Evolutionary conservation across 2,888 invertebrate species (phyloP), one percentile per base, ranked within the genome.

Genomic region (Epsilonema sp.): DNA sequence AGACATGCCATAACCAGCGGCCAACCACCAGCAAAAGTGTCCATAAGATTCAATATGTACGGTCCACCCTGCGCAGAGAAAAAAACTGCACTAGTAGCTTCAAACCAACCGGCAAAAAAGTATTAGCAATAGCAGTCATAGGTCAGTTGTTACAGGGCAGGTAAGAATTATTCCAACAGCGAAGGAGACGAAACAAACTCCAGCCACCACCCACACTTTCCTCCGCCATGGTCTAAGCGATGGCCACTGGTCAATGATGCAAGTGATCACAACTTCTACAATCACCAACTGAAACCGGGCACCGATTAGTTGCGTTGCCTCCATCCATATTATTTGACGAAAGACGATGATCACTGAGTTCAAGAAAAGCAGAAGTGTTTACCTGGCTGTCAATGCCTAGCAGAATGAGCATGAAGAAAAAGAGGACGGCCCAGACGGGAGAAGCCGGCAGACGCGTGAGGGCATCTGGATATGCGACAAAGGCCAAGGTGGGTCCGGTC

Each of bases 1-100:
- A 81, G 55, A 19, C 67, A 68, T 42, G 70, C 68, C 47, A 69
- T 55, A 22, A 69, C 56, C n/a, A 69, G 61, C 4, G 67, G 66
- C 53, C 68, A 69, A 43, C 67, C 66, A 26, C 67, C 69, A 8
- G 68, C 67, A 54, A 68, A 69, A 52, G 65, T 67, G 56, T 69
- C 68, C 54, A 70, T 65, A 45, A 69, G 54, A 51, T 67, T 63
- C 26, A 69, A 56, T 55, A 69, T 60, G 55, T 64, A 68, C 58
- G 69, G 65, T n/a, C 67, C 55, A n/a, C 48, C 48, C 51, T 54
- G 40, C 4, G 19, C 8, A 11, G 8, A 16, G 16, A 13, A 8
- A 16, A 11, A 8, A 11, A 31, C 31, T 16, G 8, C 31, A 31
- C 31, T 11, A 8, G 31, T 31, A 31, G 8, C 8, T 31, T 11